Conservation (phyloP, 2,113 vertebrate species). For the Condylura cristata region DNA sequence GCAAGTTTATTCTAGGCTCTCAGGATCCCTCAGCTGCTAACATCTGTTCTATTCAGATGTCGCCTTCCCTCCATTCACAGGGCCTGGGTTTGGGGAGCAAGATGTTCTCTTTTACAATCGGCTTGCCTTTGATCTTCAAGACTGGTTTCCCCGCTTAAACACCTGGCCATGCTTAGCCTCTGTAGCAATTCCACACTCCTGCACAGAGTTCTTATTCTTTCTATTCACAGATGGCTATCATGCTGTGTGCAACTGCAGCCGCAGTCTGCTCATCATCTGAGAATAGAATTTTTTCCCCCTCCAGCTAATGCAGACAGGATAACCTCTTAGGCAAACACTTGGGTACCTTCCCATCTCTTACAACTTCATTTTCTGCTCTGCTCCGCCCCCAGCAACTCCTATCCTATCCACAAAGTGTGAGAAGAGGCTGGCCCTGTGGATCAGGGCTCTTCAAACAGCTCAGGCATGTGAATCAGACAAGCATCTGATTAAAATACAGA, state of each 20-base stretch:
- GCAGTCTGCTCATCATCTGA: not conserved
- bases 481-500: not conserved
- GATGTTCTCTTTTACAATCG: not conserved
- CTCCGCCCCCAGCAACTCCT: not conserved
- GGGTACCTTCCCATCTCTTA: conserved; percentile 9
- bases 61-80: not conserved
- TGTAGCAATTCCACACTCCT: not conserved
- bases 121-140: conserved; percentile 65
- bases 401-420: not conserved
- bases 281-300: not conserved
- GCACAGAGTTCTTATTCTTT: not conserved
- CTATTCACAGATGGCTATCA: conserved; percentile 49
- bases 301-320: not conserved
- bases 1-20: not conserved
- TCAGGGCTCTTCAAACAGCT: not conserved
- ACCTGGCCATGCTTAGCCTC: not conserved
- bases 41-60: conserved; percentile 47
- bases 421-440: not conserved
- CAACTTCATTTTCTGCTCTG: conserved; percentile 20
- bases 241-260: not conserved
- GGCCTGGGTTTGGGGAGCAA: conserved; percentile 2
- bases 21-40: not conserved
- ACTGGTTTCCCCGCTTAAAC: not conserved
- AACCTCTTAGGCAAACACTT: conserved; percentile 12
- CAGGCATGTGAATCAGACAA: not conserved